phyloP scores from a whole-genome alignment of 2,113 vertebrate species.

The Melanerpes aurifrons region DNA sequence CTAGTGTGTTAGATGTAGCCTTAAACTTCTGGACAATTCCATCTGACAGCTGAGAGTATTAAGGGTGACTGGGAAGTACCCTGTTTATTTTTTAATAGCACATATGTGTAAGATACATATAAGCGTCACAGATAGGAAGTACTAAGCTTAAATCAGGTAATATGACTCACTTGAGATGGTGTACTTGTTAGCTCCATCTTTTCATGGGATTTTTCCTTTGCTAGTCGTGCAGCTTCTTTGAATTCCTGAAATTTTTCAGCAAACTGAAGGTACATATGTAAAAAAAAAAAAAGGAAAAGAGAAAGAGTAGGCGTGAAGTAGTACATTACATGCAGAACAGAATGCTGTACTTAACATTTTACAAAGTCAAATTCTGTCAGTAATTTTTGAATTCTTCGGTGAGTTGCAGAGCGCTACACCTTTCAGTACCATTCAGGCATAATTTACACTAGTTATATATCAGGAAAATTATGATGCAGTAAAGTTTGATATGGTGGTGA shows the following conservation, averaged over 20 bases:
- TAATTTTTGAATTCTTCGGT: not conserved
- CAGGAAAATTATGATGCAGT: not conserved
- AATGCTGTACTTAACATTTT: slow-evolving; percentile 14
- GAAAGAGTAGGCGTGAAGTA: slow-evolving; percentile 26
- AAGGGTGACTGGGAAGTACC: not conserved
- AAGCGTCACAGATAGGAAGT: not conserved
- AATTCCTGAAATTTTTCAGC: slow-evolving; percentile 99
- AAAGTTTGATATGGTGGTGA: not conserved
- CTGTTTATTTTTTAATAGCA: not conserved
- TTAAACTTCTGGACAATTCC: not conserved
- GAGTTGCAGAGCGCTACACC: not conserved
- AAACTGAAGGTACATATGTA: slow-evolving; percentile 82
- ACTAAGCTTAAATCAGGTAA: not conserved
- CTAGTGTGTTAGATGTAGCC: not conserved
- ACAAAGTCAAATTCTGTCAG: not conserved
- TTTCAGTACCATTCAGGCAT: not conserved
- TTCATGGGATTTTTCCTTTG: slow-evolving; percentile 97
- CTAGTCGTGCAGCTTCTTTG: slow-evolving; percentile 95
- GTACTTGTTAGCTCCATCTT: slow-evolving; percentile 98
- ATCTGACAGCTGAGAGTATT: not conserved
- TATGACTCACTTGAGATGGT: slow-evolving; percentile 90
- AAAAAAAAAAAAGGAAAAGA: not conserved
- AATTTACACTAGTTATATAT: not conserved
- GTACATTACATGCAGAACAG: slow-evolving; percentile 53
- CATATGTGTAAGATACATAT: not conserved